Percentiles rank a stretch among this genome's conserved stretches.
These are phyloP conservation scores for Microctonus aethiopoides DNA, from an alignment of 2,888 invertebrate genomes.

Conservation along the genomic window DNA sequence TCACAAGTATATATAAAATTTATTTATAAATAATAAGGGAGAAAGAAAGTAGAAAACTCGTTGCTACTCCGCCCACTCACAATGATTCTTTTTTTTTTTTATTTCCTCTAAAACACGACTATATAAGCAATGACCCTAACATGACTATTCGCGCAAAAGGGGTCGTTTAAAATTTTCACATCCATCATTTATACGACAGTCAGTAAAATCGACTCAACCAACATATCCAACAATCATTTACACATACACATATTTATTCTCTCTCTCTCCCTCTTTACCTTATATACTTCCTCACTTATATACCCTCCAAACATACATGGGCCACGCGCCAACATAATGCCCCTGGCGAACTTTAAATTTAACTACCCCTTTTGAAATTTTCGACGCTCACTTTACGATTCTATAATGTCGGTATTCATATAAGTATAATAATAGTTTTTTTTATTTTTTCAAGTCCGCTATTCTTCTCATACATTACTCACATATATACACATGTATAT, in stretches of 20 bases:
- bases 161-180: constrained; percentile 59
- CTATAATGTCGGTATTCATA: background rate
- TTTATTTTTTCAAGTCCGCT: background rate
- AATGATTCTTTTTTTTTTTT: constrained; percentile 39
- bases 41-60: too few species aligned
- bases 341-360: constrained; percentile 58
- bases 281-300: constrained; percentile 6
- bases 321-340: constrained; percentile 44
- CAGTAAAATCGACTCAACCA: constrained; percentile 31
- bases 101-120: constrained; percentile 40
- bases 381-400: constrained; percentile 51
- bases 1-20: background rate
- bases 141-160: constrained; percentile 41
- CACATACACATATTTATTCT: constrained; percentile 5
- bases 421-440: background rate
- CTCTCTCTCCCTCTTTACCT: constrained; percentile 1
- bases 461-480: background rate
- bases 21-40: background rate
- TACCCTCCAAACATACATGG: constrained; percentile 31
- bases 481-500: background rate
- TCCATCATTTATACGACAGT: constrained; percentile 56
- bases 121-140: constrained; percentile 24
- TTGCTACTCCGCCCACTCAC: constrained; percentile 55
- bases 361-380: constrained; percentile 60
- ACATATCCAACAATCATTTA: constrained; percentile 38